A percentile compares a stretch with the other conserved stretches of the same genome.
phyloP scores from a whole-genome alignment of 2,797 vertebrate genomes.

The Xerus rutilus region DNA sequence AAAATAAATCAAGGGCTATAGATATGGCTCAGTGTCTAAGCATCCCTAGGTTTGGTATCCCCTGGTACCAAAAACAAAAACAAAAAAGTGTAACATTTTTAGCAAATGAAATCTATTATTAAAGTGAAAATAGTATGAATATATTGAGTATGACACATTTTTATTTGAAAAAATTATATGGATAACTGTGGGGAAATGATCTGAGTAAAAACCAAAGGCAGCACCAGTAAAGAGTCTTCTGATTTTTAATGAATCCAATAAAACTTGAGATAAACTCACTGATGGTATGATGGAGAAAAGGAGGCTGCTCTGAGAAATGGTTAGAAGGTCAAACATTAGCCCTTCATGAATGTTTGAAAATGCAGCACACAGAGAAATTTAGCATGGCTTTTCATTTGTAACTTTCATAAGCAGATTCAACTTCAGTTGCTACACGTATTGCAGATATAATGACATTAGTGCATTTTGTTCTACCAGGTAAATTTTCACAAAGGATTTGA shows the following conservation, averaged over 20 bases:
- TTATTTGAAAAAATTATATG: slow-evolving; percentile 4
- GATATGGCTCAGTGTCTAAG: too few species aligned
- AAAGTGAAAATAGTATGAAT: not conserved
- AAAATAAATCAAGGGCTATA: too few species aligned
- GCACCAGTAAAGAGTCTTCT: not conserved
- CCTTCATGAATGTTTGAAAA: not conserved
- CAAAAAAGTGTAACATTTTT: not conserved
- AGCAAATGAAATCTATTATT: not conserved
- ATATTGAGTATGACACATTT: not conserved
- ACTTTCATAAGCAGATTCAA: not conserved
- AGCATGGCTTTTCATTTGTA: not conserved
- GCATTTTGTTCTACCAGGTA: not conserved
- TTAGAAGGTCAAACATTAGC: not conserved
- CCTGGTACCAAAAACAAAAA: too few species aligned
- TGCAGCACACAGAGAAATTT: too few species aligned
- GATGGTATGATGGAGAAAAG: not conserved
- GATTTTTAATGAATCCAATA: not conserved
- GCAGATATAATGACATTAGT: not conserved
- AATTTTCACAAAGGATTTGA: not conserved
- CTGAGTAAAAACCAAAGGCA: not conserved
- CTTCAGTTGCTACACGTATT: not conserved
- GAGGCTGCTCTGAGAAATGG: not conserved
- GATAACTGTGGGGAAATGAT: not conserved
- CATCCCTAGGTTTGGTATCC: too few species aligned
- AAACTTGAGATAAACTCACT: not conserved